Base-by-base conservation (phyloP, 2,113 vertebrate genomes). In the Willisornis vidua region DNA sequence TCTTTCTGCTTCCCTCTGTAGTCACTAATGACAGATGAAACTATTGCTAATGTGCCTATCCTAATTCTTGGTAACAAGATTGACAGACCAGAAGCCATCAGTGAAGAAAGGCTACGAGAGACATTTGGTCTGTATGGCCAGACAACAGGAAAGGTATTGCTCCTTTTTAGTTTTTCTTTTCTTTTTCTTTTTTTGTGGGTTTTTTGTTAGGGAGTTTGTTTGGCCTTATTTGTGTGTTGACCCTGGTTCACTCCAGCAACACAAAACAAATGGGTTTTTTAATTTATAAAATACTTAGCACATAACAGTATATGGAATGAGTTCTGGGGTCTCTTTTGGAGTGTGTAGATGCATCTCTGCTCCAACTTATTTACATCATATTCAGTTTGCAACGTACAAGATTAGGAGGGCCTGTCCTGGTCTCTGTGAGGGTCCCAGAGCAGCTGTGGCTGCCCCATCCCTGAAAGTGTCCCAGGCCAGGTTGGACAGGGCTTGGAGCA, bases 21-120 rank as follows among this genome's bases (percentile, higher is more conserved):
- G 99, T 99, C 99, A 90, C 97, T 99, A 97, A 99, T 99, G 99
- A 99, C 99, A 95, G 99, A 99, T 85, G 99, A 99, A 98, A 99
- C 99, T 85, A 99, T 99, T 76, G 98, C 99, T 97, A 99, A 99
- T 18, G 99, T 99, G 98, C 99, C 99, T 97, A 99, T 99, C 96
- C 97, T 99, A 79, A 99, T 99, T 97, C 98, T 99, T 94, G 99
- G 99, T 66, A 99, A 99, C 97, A 99, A 99, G 97, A 99, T 99
- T 51, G 99, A 99, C 98, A 98, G 99, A 97, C 98, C 97, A 73
- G 99, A 99, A 94, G 99, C 99, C 96, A 98, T 99, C 97, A 99
- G 99, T 58, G 99, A 99, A 98, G 99, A 99, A 96, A 98, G 91
- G 90, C 97, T 99, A 97, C 98, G 99, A 73, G 99, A 99, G 93